These are phyloP conservation scores for Euwallacea similis DNA, from an alignment of 1,140 invertebrate genomes.

Conservation along the genomic window DNA sequence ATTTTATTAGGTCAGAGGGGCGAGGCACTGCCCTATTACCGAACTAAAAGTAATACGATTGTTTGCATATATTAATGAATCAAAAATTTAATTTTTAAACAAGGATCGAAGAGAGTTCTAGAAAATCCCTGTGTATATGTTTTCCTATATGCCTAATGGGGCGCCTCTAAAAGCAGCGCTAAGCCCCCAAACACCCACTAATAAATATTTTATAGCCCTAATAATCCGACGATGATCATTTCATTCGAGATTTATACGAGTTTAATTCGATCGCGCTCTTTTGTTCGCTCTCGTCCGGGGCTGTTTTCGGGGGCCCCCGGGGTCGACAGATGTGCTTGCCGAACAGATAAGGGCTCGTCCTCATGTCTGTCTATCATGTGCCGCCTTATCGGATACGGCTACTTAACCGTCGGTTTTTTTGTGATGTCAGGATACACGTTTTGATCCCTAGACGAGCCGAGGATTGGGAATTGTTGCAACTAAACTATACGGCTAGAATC, in stretches of 20 bases:
- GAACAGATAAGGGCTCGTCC: constrained; percentile 31
- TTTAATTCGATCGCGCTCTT: constrained; percentile 30
- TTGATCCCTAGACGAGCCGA: too few relatives aligned
- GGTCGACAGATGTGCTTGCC: constrained; percentile 30
- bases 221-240: constrained; percentile 29
- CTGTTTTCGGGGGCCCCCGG: constrained; percentile 1
- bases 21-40: too few relatives aligned
- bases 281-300: constrained; percentile 13
- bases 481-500: too few relatives aligned
- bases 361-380: constrained; percentile 18
- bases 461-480: too few relatives aligned
- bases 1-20: too few relatives aligned
- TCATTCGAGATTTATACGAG: constrained; percentile 33
- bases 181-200: constrained; percentile 33
- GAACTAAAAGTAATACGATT: too few relatives aligned
- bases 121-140: too few relatives aligned
- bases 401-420: constrained; percentile 11
- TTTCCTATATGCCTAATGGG: too few relatives aligned
- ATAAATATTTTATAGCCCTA: constrained; percentile 37
- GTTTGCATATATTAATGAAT: too few relatives aligned
- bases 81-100: too few relatives aligned
- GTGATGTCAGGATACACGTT: not conserved
- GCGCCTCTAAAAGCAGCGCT: not conserved
- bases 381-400: constrained; percentile 20
- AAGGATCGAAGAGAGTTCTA: too few relatives aligned